phyloP scores from a whole-genome alignment of 1,140 invertebrate genomes.

The Hypothenemus hampei region DNA sequence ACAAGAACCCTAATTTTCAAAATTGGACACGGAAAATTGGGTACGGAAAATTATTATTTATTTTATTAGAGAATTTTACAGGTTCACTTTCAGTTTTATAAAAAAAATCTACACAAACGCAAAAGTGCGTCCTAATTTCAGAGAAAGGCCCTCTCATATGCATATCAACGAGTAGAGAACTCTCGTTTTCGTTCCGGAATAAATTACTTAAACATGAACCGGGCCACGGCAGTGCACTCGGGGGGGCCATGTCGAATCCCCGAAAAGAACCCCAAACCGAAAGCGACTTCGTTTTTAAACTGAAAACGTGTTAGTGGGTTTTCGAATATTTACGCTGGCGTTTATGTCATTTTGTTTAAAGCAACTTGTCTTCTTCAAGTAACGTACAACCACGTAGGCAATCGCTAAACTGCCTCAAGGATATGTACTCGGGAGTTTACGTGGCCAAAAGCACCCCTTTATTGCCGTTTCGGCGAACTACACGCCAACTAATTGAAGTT shows the following conservation, averaged over 20 bases:
- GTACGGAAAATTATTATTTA: constrained; percentile 3
- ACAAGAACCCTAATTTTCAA: constrained; percentile 24
- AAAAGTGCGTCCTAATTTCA: background rate
- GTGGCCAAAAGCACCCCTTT: background rate
- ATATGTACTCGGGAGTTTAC: too few relatives aligned
- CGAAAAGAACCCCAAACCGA: constrained; percentile 14
- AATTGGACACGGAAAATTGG: too few relatives aligned
- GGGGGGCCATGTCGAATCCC: constrained; percentile 37
- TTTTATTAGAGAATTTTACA: background rate
- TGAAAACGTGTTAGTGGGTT: constrained; percentile 23
- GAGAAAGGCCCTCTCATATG: constrained; percentile 12
- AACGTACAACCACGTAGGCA: too few relatives aligned
- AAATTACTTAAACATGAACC: constrained; percentile 42
- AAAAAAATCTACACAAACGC: background rate
- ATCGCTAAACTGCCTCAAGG: too few relatives aligned
- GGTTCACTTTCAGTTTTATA: background rate
- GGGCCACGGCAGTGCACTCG: constrained; percentile 38
- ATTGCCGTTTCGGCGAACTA: constrained; percentile 6
- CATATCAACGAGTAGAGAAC: constrained; percentile 22
- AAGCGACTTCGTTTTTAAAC: constrained; percentile 24
- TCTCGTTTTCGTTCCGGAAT: constrained; percentile 39
- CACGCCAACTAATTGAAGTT: constrained; percentile 14
- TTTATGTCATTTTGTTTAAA: background rate
- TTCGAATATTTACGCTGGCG: constrained; percentile 22
- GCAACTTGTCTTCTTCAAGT: too few relatives aligned